A percentile compares a stretch with the other conserved stretches of the same genome.
phyloP scores from a whole-genome alignment of 1,140 invertebrate genomes.

The Drosophila repleta region DNA sequence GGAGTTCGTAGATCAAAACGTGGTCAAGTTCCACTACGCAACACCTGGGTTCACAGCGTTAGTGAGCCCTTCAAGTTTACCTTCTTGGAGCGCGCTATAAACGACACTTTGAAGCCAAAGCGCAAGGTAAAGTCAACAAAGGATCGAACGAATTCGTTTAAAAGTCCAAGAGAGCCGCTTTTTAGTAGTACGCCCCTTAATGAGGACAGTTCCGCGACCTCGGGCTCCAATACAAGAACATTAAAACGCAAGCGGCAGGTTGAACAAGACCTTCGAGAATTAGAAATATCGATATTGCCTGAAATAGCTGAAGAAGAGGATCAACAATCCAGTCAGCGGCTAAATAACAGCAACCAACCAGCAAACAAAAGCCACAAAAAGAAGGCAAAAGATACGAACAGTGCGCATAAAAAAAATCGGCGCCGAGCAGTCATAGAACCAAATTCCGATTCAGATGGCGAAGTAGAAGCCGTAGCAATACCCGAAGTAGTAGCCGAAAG shows the following conservation, averaged over 20 bases:
- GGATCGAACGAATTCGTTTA: not conserved
- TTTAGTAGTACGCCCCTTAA: conserved; percentile 44
- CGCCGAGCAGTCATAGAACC: not conserved
- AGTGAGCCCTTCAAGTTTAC: conserved; percentile 30
- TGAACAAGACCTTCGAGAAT: not conserved
- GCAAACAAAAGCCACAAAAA: not conserved
- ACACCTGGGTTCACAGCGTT: conserved; percentile 47
- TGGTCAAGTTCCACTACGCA: conserved; percentile 60
- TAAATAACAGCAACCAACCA: not conserved
- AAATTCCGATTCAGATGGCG: not conserved
- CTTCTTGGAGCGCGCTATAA: conserved; percentile 4
- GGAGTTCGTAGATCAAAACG: conserved; percentile 62
- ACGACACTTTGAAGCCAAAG: not conserved
- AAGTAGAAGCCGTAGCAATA: not conserved
- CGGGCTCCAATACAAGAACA: not conserved
- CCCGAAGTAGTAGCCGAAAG: not conserved
- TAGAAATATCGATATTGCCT: not conserved
- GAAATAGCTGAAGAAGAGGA: conserved; percentile 6
- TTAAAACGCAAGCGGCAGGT: conserved; percentile 3
- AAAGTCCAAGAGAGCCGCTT: conserved; percentile 3
- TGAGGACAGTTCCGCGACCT: not conserved
- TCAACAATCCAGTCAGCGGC: not conserved
- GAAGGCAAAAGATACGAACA: not conserved
- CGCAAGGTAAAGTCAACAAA: not conserved
- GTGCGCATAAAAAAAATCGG: not conserved